These are phyloP conservation scores for Trichogramma dendrolimi DNA, from an alignment of 2,888 invertebrate species.

Conservation along the genomic window DNA sequence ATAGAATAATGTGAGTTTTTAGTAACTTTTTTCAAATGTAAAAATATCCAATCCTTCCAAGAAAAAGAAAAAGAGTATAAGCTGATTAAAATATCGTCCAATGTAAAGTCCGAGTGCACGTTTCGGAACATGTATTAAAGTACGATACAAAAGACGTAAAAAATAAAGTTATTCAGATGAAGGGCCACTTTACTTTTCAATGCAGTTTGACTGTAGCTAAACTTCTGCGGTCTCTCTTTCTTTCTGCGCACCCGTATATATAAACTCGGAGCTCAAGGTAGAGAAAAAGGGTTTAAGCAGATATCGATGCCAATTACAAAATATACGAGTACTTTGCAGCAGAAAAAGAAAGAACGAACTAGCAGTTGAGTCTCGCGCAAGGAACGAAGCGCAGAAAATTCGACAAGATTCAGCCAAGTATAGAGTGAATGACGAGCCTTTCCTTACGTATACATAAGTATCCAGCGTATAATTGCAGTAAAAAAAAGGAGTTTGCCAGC, in stretches of 20 bases:
- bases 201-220: neutral
- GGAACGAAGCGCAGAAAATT: no score
- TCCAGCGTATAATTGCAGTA: no score
- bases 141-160: conserved; percentile 10
- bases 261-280: neutral
- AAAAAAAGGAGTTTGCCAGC: no score
- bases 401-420: no score
- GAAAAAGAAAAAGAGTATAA: neutral
- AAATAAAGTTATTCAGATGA: conserved; percentile 29
- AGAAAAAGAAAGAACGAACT: neutral
- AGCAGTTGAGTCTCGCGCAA: no score
- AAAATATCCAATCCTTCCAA: neutral
- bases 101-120: neutral
- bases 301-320: conserved; percentile 22
- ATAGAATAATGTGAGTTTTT: neutral
- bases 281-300: conserved; percentile 16
- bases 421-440: no score
- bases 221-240: conserved; percentile 13
- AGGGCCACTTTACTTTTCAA: neutral
- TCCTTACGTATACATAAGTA: no score
- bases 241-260: no score
- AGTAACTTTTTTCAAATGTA: neutral
- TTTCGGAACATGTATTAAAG: neutral
- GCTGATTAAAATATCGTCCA: neutral
- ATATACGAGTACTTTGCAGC: neutral